Evolutionary conservation across 2,113 vertebrate genomes (phyloP).

Genomic region (Indri indri): DNA sequence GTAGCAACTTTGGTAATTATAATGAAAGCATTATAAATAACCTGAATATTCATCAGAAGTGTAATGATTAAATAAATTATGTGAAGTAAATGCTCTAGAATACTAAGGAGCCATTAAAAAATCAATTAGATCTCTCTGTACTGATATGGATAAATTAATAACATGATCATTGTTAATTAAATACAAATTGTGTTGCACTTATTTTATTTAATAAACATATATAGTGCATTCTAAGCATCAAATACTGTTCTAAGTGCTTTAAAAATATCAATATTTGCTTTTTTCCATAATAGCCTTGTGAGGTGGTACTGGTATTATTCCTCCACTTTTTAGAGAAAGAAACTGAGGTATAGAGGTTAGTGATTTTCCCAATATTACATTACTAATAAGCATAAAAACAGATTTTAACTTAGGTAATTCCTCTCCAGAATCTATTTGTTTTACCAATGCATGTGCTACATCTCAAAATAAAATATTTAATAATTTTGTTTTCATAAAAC

Average conservation of each 20-base stretch:
- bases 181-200: neutral
- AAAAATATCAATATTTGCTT: neutral
- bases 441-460: neutral
- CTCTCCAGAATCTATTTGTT: neutral
- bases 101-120: neutral
- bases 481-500: neutral
- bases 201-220: neutral
- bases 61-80: neutral
- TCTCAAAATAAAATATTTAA: neutral
- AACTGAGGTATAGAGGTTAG: neutral
- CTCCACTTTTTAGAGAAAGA: neutral
- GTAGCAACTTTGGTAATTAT: neutral
- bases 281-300: neutral
- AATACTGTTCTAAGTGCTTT: neutral
- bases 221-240: neutral
- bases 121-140: neutral
- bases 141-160: neutral
- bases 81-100: neutral
- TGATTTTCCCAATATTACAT: neutral
- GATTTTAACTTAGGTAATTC: neutral
- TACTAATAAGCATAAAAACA: neutral
- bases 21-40: neutral
- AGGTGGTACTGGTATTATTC: neutral
- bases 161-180: neutral
- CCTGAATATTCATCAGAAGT: neutral